A percentile compares a stretch with the other conserved stretches of the same genome.
Conservation (phyloP, 2,888 invertebrate species). For the Peribatodes rhomboidaria region DNA sequence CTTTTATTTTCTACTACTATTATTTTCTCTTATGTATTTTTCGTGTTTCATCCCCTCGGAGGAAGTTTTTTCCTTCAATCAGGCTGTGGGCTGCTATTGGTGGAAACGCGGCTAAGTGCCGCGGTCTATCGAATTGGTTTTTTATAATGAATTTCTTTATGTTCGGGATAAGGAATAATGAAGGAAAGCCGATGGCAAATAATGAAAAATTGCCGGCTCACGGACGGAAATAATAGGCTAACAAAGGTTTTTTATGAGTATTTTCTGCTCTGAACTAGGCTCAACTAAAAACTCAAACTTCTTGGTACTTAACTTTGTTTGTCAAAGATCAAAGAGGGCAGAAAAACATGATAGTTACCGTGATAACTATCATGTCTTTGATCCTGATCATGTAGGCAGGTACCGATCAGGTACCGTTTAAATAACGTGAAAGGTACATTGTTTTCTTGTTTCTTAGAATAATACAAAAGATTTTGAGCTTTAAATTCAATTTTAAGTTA, state of each 20-base stretch:
- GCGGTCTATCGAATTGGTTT: constrained; percentile 69
- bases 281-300: neutral
- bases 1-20: constrained; percentile 82
- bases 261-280: constrained; percentile 2
- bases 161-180: constrained; percentile 72
- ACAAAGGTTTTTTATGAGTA: constrained; percentile 21
- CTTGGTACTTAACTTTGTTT: neutral
- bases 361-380: no score
- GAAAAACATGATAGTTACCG: no score
- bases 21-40: constrained; percentile 85
- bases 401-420: no score
- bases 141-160: constrained; percentile 83
- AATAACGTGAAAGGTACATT: no score
- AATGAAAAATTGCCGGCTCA: constrained; percentile 33
- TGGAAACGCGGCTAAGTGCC: constrained; percentile 79
- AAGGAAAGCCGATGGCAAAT: constrained; percentile 47
- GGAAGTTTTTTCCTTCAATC: constrained; percentile 77
- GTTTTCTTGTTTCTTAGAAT: no score
- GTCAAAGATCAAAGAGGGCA: neutral
- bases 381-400: no score
- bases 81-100: constrained; percentile 82
- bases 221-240: constrained; percentile 25
- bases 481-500: no score
- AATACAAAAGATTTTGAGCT: no score
- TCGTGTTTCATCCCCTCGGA: constrained; percentile 77